phyloP scores from a whole-genome alignment of 2,888 invertebrate species.

The Gonocerus acuteangulatus region DNA sequence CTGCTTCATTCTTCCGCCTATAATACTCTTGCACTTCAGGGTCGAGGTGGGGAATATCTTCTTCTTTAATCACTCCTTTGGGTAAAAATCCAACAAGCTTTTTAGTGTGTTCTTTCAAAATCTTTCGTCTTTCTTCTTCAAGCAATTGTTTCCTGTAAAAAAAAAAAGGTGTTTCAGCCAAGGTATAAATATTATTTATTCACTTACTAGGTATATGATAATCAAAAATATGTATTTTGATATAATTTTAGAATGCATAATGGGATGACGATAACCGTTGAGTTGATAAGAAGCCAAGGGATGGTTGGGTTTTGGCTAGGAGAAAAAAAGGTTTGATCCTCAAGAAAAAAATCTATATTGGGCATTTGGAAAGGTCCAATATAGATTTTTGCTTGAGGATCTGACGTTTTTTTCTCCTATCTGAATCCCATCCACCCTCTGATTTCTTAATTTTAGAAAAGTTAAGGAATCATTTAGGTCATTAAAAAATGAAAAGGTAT shows the following conservation, averaged over 20 bases:
- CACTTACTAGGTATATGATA: too few species aligned
- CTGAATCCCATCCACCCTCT: too few species aligned
- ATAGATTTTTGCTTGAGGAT: too few species aligned
- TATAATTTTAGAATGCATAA: background rate
- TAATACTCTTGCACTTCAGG: conserved; percentile 45
- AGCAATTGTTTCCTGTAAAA: conserved; percentile 49
- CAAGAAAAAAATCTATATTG: too few species aligned
- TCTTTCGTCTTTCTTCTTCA: conserved; percentile 49
- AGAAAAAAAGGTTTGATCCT: background rate
- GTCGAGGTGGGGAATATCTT: conserved; percentile 47
- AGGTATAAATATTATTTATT: too few species aligned
- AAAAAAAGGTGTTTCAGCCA: too few species aligned
- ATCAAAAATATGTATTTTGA: background rate
- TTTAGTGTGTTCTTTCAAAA: conserved; percentile 52
- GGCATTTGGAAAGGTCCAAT: too few species aligned
- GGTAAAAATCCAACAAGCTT: conserved; percentile 53
- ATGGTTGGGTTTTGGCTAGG: background rate
- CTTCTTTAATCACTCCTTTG: conserved; percentile 47
- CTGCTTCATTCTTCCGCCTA: background rate
- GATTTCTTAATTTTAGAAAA: too few species aligned
- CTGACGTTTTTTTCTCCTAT: too few species aligned
- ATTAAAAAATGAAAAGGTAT: too few species aligned
- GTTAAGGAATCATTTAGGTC: too few species aligned
- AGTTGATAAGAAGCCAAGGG: too few species aligned
- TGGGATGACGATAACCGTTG: background rate